phyloP scores from a whole-genome alignment of 1,140 invertebrate species.

The Drosophila sproati region DNA sequence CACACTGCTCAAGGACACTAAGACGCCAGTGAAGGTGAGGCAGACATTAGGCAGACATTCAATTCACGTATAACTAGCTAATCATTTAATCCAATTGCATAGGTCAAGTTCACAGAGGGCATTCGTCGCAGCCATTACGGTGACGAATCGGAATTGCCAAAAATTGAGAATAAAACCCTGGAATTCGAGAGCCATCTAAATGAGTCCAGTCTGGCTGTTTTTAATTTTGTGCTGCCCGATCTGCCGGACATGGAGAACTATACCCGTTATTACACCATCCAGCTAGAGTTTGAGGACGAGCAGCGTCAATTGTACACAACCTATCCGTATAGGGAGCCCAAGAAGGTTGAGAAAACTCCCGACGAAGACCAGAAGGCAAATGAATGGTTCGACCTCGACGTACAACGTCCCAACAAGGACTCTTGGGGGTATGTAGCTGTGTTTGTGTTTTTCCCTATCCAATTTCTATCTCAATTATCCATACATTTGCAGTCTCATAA shows the following conservation, averaged over 20 bases:
- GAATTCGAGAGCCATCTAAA: constrained; percentile 68
- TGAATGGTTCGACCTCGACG: constrained; percentile 62
- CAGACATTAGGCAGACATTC: constrained; percentile 80
- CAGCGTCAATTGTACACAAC: constrained; percentile 60
- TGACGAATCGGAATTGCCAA: constrained; percentile 40
- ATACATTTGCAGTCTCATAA: constrained; percentile 85
- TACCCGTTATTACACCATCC: constrained; percentile 65
- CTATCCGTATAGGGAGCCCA: constrained; percentile 74
- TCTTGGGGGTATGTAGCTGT: constrained; percentile 50
- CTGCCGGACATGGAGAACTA: constrained; percentile 67
- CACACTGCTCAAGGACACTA: constrained; percentile 61
- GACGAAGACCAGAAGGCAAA: constrained; percentile 55
- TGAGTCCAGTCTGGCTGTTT: constrained; percentile 60
- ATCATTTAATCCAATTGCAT: not conserved
- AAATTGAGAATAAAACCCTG: constrained; percentile 49
- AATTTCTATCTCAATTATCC: too few relatives aligned
- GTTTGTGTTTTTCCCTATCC: too few relatives aligned
- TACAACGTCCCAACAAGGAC: constrained; percentile 55
- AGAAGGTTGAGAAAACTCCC: constrained; percentile 47
- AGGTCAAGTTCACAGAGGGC: constrained; percentile 86
- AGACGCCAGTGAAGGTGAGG: constrained; percentile 86
- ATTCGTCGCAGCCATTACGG: constrained; percentile 74
- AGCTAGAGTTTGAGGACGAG: constrained; percentile 60
- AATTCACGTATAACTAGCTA: not conserved
- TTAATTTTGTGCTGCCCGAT: constrained; percentile 65